These are phyloP conservation scores for Oncopodura yosiiana DNA, from an alignment of 1,140 invertebrate genomes.

Conservation along the genomic window DNA sequence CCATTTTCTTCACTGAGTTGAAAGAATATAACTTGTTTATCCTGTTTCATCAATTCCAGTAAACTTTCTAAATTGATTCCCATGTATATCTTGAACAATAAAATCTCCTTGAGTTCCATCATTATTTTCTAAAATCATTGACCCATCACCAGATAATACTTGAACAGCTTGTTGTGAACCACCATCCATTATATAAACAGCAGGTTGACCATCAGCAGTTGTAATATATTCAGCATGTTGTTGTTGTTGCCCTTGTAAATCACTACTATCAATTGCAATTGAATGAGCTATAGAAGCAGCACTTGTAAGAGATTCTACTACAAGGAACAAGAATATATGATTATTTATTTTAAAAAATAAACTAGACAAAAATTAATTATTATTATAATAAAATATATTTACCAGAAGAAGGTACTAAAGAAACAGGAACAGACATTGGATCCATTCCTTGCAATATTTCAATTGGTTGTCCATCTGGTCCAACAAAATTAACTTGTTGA, in stretches of 20 bases:
- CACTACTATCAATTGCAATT: slow-evolving; percentile 51
- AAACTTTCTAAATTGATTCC: slow-evolving; percentile 27
- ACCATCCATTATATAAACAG: slow-evolving; percentile 30
- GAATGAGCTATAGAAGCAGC: slow-evolving; percentile 47
- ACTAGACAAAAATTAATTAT: neutral
- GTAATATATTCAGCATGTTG: slow-evolving; percentile 15
- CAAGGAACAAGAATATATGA: slow-evolving; percentile 43
- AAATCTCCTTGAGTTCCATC: slow-evolving; percentile 15
- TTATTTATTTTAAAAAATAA: neutral
- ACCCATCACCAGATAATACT: slow-evolving; percentile 23
- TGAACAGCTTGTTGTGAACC: slow-evolving; percentile 20
- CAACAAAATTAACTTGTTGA: slow-evolving; percentile 17
- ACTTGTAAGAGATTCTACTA: slow-evolving; percentile 46
- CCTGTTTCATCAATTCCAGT: slow-evolving; percentile 31
- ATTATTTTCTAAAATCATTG: slow-evolving; percentile 23
- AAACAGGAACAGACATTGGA: slow-evolving; percentile 6
- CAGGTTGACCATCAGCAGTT: slow-evolving; percentile 14
- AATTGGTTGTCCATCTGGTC: slow-evolving; percentile 25
- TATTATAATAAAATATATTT: neutral
- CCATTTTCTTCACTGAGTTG: slow-evolving; percentile 24
- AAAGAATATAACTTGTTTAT: slow-evolving; percentile 32
- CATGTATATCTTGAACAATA: slow-evolving; percentile 33
- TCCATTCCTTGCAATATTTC: slow-evolving; percentile 28
- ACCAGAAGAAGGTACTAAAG: slow-evolving; percentile 31
- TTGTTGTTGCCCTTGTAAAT: slow-evolving; percentile 33